A percentile compares a stretch with the other conserved stretches of the same genome.
phyloP scores from a whole-genome alignment of 2,888 invertebrate genomes.

The Conops quadrifasciatus region DNA sequence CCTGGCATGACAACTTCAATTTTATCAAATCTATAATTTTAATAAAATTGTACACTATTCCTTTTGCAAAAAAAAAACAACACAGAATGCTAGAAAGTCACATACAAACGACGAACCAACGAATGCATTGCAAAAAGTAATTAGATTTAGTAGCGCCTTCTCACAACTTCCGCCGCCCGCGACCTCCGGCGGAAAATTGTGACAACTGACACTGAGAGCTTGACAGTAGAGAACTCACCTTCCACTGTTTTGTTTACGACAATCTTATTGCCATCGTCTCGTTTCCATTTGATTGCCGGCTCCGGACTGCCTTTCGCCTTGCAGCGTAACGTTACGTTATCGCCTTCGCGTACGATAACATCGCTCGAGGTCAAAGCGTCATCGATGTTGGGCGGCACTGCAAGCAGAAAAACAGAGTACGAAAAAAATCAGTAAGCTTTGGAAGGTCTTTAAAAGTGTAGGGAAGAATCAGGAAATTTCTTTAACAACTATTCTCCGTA shows the following conservation, averaged over 20 bases:
- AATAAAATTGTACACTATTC: no score
- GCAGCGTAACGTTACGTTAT: slow-evolving; percentile 88
- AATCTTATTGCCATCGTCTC: slow-evolving; percentile 88
- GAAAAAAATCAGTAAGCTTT: neutral
- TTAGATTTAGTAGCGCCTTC: no score
- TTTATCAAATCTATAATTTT: no score
- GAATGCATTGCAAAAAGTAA: no score
- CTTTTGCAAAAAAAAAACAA: no score
- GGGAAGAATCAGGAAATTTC: neutral
- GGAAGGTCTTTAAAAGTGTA: neutral
- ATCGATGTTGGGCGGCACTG: slow-evolving; percentile 93
- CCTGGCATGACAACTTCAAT: no score
- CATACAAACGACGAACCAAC: no score
- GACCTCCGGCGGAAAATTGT: no score
- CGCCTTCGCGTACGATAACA: slow-evolving; percentile 88
- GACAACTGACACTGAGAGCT: no score
- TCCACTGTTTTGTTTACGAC: slow-evolving; percentile 83
- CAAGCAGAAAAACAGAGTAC: slow-evolving; percentile 55
- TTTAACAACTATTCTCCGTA: neutral
- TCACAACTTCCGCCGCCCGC: no score
- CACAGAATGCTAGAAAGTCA: no score
- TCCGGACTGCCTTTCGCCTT: slow-evolving; percentile 89
- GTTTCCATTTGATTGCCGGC: slow-evolving; percentile 90
- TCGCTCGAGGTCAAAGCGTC: slow-evolving; percentile 91
- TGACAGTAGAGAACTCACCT: slow-evolving; percentile 66